phyloP scores from a whole-genome alignment of 2,113 vertebrate genomes.

The sheep (Ovis aries) region ARS-UI_Ramb_v3.0 NC_056054.1:184743001-184743500 shows the following conservation, averaged over 20 bases:
- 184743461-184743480: background rate
- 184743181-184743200: background rate
- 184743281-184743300: background rate
- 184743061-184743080: background rate
- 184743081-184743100: background rate
- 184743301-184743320: background rate
- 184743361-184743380: background rate
- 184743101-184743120: background rate
- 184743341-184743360: background rate
- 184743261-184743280: background rate
- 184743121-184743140: background rate
- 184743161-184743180: background rate
- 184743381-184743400: background rate
- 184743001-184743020: background rate
- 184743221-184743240: background rate
- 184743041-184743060: conserved; percentile 4
- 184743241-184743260: background rate
- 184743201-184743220: background rate
- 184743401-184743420: background rate
- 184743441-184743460: background rate
- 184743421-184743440: background rate
- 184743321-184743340: background rate
- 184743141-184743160: background rate
- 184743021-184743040: background rate
- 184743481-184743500: background rate